phyloP scores from a whole-genome alignment of 2,797 vertebrate species.

The Spea hammondii region DNA sequence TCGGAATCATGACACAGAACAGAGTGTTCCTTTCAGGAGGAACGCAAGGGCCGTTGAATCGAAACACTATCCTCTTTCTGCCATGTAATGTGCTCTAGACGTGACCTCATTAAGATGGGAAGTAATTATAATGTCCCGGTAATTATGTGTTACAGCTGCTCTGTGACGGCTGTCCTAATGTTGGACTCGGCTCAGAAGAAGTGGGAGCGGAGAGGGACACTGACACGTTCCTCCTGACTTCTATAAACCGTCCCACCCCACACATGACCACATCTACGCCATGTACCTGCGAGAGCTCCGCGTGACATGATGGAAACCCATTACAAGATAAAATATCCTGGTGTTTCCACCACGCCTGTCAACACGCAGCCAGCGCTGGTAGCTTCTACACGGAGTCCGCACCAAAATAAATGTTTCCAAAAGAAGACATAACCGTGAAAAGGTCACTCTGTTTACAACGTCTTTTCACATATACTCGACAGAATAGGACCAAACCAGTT shows the following conservation, averaged over 20 bases:
- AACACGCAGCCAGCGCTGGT: too few species aligned
- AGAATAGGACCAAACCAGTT: too few species aligned
- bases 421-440: too few species aligned
- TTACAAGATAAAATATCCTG: too few species aligned
- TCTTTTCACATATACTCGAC: too few species aligned
- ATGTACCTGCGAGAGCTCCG: not conserved
- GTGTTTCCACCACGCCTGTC: too few species aligned
- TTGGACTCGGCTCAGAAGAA: slow-evolving; percentile 1
- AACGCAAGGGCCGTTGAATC: not conserved
- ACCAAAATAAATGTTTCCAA: too few species aligned
- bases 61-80: slow-evolving; percentile 1
- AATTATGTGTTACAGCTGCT: slow-evolving; percentile 31
- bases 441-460: too few species aligned
- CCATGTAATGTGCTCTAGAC: slow-evolving; percentile 27
- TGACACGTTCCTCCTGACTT: slow-evolving; percentile 6
- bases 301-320: not conserved
- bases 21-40: not conserved
- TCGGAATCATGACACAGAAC: not conserved
- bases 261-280: slow-evolving; percentile 3
- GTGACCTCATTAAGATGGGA: slow-evolving; percentile 44
- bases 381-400: too few species aligned
- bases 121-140: slow-evolving; percentile 39
- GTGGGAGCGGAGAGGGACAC: not conserved
- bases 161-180: slow-evolving; percentile 20
- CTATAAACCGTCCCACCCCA: slow-evolving; percentile 1